Evolutionary conservation across 2,888 invertebrate genomes (phyloP), one percentile per base, ranked within the genome.

Genomic region (Corythucha ciliata): DNA sequence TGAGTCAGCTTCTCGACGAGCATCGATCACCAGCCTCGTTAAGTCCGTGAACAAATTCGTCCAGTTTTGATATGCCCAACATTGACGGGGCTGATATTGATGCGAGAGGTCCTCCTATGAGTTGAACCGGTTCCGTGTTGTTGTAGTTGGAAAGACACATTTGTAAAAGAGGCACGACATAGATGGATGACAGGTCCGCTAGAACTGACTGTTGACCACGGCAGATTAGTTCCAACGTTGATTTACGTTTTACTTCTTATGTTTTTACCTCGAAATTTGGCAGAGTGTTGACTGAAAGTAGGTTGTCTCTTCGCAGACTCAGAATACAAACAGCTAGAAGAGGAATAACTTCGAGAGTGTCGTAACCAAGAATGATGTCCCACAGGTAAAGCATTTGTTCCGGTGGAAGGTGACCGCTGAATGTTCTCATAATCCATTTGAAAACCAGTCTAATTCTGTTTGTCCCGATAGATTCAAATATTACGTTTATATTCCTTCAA

Each of bases 391-490:
- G 72, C 1, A 96, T 75, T 68, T 96, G 93, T 64, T 92, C 91
- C 0, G 91, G 91, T 0, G 90, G 85, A 41, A 96, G 72, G 65
- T 91, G 91, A 0, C 96, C 96, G 62, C 93, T 92, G 68, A 94
- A 96, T 2, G 89, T 94, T 57, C 93, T 74, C 82, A 96, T 93
- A 39, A 96, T 69, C 94, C 96, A 96, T 69, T 94, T 93, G 67
- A 94, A 92, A 1, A 91, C 90, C 22, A 94, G 80, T 63, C 85
- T 78, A 48, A 94, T 75, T 2, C 93, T 94, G 62, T 56, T n/a
- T 36, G 14, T 14, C 14, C 14, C 29, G 12, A 10, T 29, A 10
- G 10, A 5, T 24, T 22, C 4, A 10, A 47, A 37, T 4, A 16
- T 8, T n/a, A 12, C 4, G 3, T 4, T 8, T 10, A 12, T 7